Base-by-base conservation (phyloP, 1,140 invertebrate species). In the Phortica variegata region DNA sequence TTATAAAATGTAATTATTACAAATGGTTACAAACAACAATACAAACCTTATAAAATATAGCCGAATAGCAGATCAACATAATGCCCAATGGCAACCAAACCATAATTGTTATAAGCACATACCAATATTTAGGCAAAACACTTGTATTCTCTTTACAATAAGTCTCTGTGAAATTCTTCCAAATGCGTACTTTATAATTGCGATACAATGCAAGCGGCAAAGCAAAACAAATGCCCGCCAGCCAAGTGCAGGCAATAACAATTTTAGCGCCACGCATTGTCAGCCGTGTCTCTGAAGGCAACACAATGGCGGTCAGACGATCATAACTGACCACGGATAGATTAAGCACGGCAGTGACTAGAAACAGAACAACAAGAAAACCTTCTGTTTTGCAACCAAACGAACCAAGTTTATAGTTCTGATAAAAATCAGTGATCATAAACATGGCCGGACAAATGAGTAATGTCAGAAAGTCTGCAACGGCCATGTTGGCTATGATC, bases 251-350 rank as follows among this genome's bases (percentile, higher is more conserved):
- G 1, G 78, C 56, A 40, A 88, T 83, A 12, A 86, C 76, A 52
- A 85, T 79, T 39, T 82, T 80, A 3, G 85, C 81, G 31, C 75
- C 77, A 4, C 77, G 75, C 23, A 80, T 77, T 1, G 83, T 86
- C 55, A 89, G 72, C 56, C 84, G 78, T 5, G 82, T 83, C 61
- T 88, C 81, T 60, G 83, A 74, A 10, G 89, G 87, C 50, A 89
- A 77, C 0, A 88, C 85, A 18, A 93, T 88, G 5, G 88, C 88
- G 7, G 88, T 84, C 12, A 93, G 79, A 16, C 90, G 80, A 69
- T 93, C 89, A 44, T 90, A 86, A n/a, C 87, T 91, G 21, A 93
- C 87, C 3, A 84, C 80, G 13, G 88, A 86, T 34, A 94, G 78
- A 26, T 86, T 90, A 34, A 89, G 84, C 0, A 93, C 87, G 42